phyloP scores from a whole-genome alignment of 2,888 invertebrate genomes.

The Rotaria magnacalcarata region DNA sequence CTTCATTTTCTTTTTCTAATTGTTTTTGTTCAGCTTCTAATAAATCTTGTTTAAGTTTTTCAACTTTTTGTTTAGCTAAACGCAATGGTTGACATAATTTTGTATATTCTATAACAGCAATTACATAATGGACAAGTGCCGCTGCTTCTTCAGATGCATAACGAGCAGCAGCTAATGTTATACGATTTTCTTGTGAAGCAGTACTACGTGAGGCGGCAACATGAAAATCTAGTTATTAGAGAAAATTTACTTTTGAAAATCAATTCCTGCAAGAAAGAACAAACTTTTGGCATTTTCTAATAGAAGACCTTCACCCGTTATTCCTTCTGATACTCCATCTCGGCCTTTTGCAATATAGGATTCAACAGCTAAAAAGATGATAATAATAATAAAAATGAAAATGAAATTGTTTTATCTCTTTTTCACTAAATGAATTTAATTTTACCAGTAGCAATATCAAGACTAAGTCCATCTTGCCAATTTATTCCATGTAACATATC shows the following conservation, averaged over 20 bases:
- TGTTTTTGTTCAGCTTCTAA: conserved; percentile 42
- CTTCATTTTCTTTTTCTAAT: conserved; percentile 43
- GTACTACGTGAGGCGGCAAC: conserved; percentile 39
- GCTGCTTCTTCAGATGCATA: conserved; percentile 59
- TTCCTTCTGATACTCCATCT: conserved; percentile 51
- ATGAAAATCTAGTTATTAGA: conserved; percentile 33
- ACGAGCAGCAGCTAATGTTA: conserved; percentile 56
- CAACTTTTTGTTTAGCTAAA: conserved; percentile 43
- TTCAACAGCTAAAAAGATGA: conserved; percentile 55
- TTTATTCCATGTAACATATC: conserved; percentile 59
- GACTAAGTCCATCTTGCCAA: conserved; percentile 58
- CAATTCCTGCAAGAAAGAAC: background rate
- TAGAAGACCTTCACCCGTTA: conserved; percentile 56
- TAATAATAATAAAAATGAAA: background rate
- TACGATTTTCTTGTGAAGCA: conserved; percentile 47
- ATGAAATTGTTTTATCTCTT: background rate
- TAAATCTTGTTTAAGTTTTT: conserved; percentile 41
- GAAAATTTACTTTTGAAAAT: background rate
- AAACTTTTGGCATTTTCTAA: conserved; percentile 57
- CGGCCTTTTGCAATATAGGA: conserved; percentile 55
- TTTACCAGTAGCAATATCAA: conserved; percentile 55
- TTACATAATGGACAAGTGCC: conserved; percentile 57
- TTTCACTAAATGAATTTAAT: background rate
- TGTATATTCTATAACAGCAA: conserved; percentile 59
- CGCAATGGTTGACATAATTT: conserved; percentile 54